phyloP scores from a whole-genome alignment of 2,113 vertebrate genomes.

The Thryonomys swinderianus region DNA sequence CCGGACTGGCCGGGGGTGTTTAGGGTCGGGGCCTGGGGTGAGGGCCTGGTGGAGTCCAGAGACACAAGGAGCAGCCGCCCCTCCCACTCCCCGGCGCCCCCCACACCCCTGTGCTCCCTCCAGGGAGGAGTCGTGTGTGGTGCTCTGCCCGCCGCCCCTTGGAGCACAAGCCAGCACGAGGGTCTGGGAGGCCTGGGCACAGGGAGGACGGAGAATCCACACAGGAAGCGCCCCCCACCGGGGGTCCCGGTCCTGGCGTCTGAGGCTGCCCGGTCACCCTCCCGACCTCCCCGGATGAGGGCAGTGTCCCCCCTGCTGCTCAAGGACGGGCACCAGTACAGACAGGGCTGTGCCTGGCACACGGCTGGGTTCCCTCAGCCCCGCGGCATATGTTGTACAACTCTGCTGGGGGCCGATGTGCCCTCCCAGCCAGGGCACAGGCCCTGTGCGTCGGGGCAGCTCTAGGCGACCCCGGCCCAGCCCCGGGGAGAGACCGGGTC shows the following conservation, averaged over 20 bases:
- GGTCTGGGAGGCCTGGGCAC: neutral
- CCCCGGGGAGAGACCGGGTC: neutral
- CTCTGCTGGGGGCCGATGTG: neutral
- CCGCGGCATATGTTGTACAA: too few species aligned
- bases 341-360: neutral
- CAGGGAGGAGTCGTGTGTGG: neutral
- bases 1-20: rapidly evolving
- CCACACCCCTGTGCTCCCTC: neutral
- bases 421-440: neutral
- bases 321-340: too few species aligned
- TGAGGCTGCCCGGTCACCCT: rapidly evolving
- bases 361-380: neutral
- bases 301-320: neutral
- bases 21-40: rapidly evolving
- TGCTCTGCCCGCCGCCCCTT: neutral
- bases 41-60: neutral
- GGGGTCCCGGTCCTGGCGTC: neutral
- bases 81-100: too few species aligned
- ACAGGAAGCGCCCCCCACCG: neutral
- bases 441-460: neutral
- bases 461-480: neutral
- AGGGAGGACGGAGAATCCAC: too few species aligned
- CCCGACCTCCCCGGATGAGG: rapidly evolving
- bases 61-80: neutral
- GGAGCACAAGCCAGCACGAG: neutral